Percentiles rank a stretch among this genome's conserved stretches.
phyloP scores from a whole-genome alignment of 2,113 vertebrate species.

The Promerops cafer region DNA sequence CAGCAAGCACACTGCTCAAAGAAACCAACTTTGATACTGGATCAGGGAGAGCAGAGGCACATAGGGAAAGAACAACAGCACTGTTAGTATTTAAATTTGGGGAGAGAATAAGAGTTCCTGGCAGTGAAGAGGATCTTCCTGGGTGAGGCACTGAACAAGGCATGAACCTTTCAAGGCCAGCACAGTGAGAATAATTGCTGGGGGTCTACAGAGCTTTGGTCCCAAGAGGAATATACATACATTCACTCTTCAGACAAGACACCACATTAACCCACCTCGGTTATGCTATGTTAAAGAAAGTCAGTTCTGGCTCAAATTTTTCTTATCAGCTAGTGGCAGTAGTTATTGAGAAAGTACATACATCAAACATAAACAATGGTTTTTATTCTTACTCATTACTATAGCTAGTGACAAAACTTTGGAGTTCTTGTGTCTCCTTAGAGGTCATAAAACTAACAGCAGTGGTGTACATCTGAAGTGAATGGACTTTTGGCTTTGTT shows the following conservation, averaged over 20 bases:
- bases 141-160: not conserved
- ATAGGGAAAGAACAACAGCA: not conserved
- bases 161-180: not conserved
- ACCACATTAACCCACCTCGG: not conserved
- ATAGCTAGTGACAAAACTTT: not conserved
- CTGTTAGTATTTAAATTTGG: not conserved
- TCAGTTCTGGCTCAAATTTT: not conserved
- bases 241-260: not conserved
- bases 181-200: fast-evolving
- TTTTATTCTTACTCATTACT: not conserved
- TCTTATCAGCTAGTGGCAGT: not conserved
- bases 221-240: fast-evolving
- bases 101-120: not conserved
- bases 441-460: not conserved
- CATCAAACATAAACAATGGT: not conserved
- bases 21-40: not conserved
- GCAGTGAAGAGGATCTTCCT: not conserved
- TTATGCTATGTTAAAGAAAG: not conserved
- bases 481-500: not conserved
- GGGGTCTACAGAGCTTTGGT: not conserved
- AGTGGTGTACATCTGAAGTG: not conserved
- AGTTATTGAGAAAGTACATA: not conserved
- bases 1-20: fast-evolving
- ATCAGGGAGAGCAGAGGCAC: not conserved
- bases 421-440: not conserved